Evolutionary conservation across 2,888 invertebrate species (phyloP).

Genomic region (Hypena proboscidalis): DNA sequence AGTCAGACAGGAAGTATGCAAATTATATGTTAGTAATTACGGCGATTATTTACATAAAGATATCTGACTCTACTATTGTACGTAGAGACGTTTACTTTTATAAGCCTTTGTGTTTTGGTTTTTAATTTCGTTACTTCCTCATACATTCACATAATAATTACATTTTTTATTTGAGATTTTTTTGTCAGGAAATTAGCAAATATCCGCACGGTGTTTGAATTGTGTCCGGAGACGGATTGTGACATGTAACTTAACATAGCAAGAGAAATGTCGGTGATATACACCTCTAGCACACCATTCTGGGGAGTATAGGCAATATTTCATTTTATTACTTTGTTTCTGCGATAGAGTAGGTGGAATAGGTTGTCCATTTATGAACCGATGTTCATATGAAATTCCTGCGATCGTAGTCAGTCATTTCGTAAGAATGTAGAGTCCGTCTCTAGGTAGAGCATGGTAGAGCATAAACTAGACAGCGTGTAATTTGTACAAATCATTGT

Average conservation of each 20-base stretch:
- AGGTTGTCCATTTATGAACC: constrained; percentile 1
- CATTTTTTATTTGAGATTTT: too few relatives aligned
- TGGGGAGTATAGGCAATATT: neutral
- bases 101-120: too few relatives aligned
- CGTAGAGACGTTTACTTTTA: too few relatives aligned
- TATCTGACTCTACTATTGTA: neutral
- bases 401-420: constrained; percentile 27
- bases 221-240: too few relatives aligned
- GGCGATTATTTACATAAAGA: neutral
- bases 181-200: too few relatives aligned
- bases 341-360: neutral
- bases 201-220: too few relatives aligned
- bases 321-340: constrained; percentile 1
- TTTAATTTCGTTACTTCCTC: too few relatives aligned
- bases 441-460: constrained; percentile 25
- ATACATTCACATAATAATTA: too few relatives aligned
- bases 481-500: constrained; percentile 73
- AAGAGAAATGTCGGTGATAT: too few relatives aligned
- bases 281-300: too few relatives aligned
- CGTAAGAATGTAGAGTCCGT: constrained; percentile 28
- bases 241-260: too few relatives aligned
- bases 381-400: constrained; percentile 14
- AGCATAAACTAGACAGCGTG: constrained; percentile 19
- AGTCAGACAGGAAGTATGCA: constrained; percentile 6
- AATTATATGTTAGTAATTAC: constrained; percentile 2